phyloP scores from a whole-genome alignment of 2,797 vertebrate genomes.

The Syngnathus rostellatus region DNA sequence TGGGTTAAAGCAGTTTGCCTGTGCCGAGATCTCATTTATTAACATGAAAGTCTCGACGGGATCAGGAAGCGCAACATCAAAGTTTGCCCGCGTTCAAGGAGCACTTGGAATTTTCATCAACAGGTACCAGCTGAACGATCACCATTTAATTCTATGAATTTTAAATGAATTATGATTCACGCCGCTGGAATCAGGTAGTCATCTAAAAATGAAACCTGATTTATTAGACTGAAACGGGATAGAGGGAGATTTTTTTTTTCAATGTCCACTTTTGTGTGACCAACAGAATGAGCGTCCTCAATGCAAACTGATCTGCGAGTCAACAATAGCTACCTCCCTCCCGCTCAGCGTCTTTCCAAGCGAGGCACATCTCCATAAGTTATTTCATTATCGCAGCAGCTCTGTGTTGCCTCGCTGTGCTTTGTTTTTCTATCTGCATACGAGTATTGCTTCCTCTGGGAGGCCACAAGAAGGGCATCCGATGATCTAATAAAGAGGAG shows the following conservation, averaged over 20 bases:
- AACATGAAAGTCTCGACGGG: conserved; percentile 64
- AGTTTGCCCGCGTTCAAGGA: conserved; percentile 48
- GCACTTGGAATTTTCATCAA: conserved; percentile 41
- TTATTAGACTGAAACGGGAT: background rate
- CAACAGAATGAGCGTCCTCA: conserved; percentile 52
- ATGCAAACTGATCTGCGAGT: conserved; percentile 48
- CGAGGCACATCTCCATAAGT: conserved; percentile 69
- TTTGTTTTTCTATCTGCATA: conserved; percentile 66
- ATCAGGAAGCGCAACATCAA: conserved; percentile 58
- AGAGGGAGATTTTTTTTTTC: background rate
- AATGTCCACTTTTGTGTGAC: conserved; percentile 44
- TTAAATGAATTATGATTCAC: conserved; percentile 6
- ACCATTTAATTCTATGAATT: conserved; percentile 22
- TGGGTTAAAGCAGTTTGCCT: conserved; percentile 68
- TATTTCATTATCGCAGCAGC: conserved; percentile 70
- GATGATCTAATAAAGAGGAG: conserved; percentile 86
- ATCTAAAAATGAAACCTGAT: background rate
- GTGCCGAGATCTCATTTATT: conserved; percentile 70
- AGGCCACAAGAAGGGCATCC: conserved; percentile 79
- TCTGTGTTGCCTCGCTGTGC: conserved; percentile 60
- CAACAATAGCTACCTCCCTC: conserved; percentile 56
- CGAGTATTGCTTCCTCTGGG: conserved; percentile 66
- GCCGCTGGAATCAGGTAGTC: too few relatives aligned
- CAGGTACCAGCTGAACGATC: conserved; percentile 39
- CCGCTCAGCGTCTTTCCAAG: conserved; percentile 39